Percentiles rank a stretch among this genome's conserved stretches.
Evolutionary conservation across 2,113 vertebrate genomes (phyloP).

Genomic region (Isurus oxyrinchus): DNA sequence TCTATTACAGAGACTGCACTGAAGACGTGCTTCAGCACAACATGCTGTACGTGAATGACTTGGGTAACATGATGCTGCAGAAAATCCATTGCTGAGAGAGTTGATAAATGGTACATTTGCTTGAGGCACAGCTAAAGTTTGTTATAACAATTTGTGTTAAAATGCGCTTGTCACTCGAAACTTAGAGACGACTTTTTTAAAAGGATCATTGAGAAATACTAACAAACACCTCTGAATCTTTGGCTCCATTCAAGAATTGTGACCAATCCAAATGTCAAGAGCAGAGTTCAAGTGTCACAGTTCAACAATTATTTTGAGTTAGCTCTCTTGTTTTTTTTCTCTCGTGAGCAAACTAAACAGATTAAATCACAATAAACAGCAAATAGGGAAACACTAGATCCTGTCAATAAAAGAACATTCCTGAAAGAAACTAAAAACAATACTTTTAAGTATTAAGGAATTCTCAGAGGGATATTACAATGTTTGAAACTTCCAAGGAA

Average conservation of each 20-base stretch:
- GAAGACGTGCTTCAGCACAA: background rate
- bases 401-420: background rate
- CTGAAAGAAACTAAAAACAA: background rate
- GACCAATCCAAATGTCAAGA: background rate
- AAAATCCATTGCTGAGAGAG: background rate
- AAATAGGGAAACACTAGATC: background rate
- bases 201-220: conserved; percentile 26
- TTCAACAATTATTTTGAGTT: background rate
- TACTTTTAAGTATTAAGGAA: background rate
- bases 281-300: conserved; percentile 15
- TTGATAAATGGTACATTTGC: conserved; percentile 1
- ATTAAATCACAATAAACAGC: conserved; percentile 29
- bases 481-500: background rate
- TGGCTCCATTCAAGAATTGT: conserved; percentile 24
- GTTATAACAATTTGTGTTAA: conserved; percentile 12
- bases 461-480: background rate
- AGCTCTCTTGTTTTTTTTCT: background rate
- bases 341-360: conserved; percentile 22
- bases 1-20: background rate
- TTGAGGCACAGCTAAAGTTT: background rate
- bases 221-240: conserved; percentile 33
- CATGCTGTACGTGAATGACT: background rate
- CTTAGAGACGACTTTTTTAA: background rate
- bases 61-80: background rate
- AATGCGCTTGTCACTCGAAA: conserved; percentile 13